Evolutionary conservation across 2,113 vertebrate species (phyloP), one percentile per base, ranked within the genome.

Genomic region (Fulmarus glacialis): DNA sequence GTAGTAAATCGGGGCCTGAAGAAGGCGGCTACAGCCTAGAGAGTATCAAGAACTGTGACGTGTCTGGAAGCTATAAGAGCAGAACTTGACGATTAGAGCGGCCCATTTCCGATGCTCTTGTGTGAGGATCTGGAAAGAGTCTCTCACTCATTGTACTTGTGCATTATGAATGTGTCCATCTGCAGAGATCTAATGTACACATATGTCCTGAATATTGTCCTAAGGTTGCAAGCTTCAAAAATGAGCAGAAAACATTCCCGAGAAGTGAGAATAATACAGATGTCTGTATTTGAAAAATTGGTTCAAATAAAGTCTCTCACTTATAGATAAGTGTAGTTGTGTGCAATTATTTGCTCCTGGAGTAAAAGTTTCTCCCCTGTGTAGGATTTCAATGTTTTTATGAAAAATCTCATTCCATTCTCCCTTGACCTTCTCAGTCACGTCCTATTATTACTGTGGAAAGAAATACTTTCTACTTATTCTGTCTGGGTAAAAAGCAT

Each of bases 121-220:
- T 96, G 95, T 88, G 95, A 97, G 95, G 97, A 97, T 96, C 91
- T 96, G 95, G 94, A 96, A 97, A 97, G 95, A 97, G 96, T 96
- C 94, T 96, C 97, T 96, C 95, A 97, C 95, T 96, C 94, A 96
- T 97, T 97, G 94, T 96, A 96, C 93, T 97, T 95, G 96, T 97
- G 96, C 94, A 95, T 96, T 96, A 97, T 96, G 97, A 96, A 96
- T 97, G 95, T 96, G 94, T 97, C 97, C 97, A 97, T 97, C 96
- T 96, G 94, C 97, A 96, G 94, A 94, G 95, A 97, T 96, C 97
- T 96, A 97, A 97, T 96, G 96, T 97, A 97, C 95, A 97, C 97
- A 97, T 94, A 96, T 96, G 94, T 97, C 95, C 96, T 97, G 96
- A 95, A 94, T 96, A 97, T 95, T 97, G 95, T 97, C 94, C 94